Conservation (phyloP, 2,113 vertebrate species). For the Tetrax tetrax region DNA sequence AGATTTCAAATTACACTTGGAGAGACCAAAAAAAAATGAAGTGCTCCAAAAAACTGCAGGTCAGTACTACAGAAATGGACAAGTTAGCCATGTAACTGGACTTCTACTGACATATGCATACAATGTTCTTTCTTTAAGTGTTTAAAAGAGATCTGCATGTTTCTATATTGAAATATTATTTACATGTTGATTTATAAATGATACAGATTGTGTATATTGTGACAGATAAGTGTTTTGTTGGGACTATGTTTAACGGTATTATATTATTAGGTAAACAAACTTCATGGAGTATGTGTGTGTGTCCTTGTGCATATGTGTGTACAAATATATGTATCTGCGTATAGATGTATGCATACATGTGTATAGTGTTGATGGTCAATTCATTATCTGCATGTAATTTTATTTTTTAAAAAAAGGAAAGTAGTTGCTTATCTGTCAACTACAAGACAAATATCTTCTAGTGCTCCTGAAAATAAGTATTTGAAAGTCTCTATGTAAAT, state of each 20-base stretch:
- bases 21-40: not conserved
- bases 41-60: not conserved
- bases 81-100: not conserved
- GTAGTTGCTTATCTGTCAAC: conserved; percentile 48
- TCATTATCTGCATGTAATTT: not conserved
- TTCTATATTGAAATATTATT: not conserved
- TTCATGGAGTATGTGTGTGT: not conserved
- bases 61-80: not conserved
- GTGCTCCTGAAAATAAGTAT: not conserved
- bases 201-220: not conserved
- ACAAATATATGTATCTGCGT: not conserved
- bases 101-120: not conserved
- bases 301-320: not conserved
- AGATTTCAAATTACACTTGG: not conserved
- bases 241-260: not conserved
- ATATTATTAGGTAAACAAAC: not conserved
- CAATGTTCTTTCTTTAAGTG: not conserved
- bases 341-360: not conserved
- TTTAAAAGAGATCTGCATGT: not conserved
- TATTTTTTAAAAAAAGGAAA: conserved; percentile 25
- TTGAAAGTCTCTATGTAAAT: not conserved
- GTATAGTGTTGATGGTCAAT: conserved; percentile 11
- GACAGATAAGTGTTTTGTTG: not conserved
- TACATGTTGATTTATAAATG: not conserved
- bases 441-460: conserved; percentile 17